Base-by-base conservation (phyloP, 2,113 vertebrate species). In the Hypomesus transpacificus region DNA sequence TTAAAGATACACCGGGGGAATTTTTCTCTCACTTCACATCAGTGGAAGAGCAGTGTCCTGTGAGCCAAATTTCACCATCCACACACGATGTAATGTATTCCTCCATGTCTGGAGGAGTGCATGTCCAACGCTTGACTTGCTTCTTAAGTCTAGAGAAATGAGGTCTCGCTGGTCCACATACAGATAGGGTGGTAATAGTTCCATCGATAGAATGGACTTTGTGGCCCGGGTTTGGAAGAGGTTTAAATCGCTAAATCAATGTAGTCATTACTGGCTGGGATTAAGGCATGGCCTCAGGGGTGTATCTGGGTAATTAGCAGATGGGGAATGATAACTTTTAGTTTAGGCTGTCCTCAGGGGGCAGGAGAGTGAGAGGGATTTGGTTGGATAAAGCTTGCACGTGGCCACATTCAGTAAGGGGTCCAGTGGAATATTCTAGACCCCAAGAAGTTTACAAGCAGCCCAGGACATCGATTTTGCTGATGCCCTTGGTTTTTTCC, bases 1-100 rank as follows among this genome's bases (percentile, higher is more conserved):
- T 88, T 80, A 89, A 88, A 85, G 86, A 90, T 87, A 73, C 69
- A 80, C 78, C 82, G 65, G 78, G 75, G 77, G 81, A 74, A 80
- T 85, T 81, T 70, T 69, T 76, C 75, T 84, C 88, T 87, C 63
- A 26, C 26, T 68, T 77, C 34, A 24, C 28, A 58, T 76, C 82
- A 84, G 82, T 84, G 20, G 72, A 89, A 81, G 80, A 80, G 85
- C 78, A 82, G 76, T 66, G 7, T 79, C 88, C 87, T 84, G 82
- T 77, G 77, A 89, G 77, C 84, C 86, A 86, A 85, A 84, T 70
- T 79, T 66, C 78, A 79, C 69, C 81, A 89, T 85, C 67, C 58
- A 53, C 62, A 81, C 75, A 73, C 52, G 72, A 52, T 46, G 24
- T 68, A 65, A 58, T 53, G 14, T 31, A 58, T 73, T 24, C 56